Conservation (phyloP, 2,797 vertebrate species). For the Gobionotothen gibberifrons region DNA sequence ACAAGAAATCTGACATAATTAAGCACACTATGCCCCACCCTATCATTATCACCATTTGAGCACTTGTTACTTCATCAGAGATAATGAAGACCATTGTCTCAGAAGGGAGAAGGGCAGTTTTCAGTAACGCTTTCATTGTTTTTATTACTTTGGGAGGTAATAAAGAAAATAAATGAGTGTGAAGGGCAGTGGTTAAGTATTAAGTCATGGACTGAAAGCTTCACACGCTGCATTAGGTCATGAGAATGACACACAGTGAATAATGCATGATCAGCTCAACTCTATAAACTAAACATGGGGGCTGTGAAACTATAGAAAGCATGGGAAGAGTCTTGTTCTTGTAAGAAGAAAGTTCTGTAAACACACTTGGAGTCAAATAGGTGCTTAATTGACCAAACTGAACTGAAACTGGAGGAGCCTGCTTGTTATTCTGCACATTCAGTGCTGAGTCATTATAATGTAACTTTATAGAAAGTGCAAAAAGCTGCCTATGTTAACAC, state of each 20-base stretch:
- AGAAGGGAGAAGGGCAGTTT: conserved; percentile 14
- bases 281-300: conserved; percentile 12
- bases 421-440: neutral
- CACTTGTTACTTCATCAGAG: conserved; percentile 12
- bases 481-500: neutral
- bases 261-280: conserved; percentile 25
- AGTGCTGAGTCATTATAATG: too few relatives aligned
- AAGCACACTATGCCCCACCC: neutral
- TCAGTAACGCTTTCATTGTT: conserved; percentile 29
- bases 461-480: neutral
- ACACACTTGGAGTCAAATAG: conserved; percentile 6
- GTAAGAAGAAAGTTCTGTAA: neutral
- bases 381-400: neutral
- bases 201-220: conserved; percentile 50
- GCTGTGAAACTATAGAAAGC: conserved; percentile 5
- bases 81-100: conserved; percentile 27
- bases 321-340: neutral
- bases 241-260: conserved; percentile 36
- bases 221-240: conserved; percentile 40
- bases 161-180: conserved; percentile 55
- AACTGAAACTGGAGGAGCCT: neutral
- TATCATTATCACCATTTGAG: conserved; percentile 17
- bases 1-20: conserved; percentile 17
- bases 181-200: conserved; percentile 41
- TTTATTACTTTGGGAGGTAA: conserved; percentile 46